Base-by-base conservation (phyloP, 1,140 invertebrate species). In the Drosophila subobscura region DNA sequence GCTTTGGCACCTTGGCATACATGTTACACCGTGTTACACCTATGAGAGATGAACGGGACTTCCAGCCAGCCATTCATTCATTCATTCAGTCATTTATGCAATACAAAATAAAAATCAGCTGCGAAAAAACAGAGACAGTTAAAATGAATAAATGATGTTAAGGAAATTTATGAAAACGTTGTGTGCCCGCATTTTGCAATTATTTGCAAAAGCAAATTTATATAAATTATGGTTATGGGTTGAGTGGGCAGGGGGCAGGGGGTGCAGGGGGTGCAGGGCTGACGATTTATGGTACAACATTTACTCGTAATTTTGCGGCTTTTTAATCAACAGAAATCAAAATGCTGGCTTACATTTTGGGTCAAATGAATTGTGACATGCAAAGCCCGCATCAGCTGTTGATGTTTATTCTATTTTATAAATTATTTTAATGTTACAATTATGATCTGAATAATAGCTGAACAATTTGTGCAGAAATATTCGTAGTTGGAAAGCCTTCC, bases 291-390 rank as follows among this genome's bases (percentile, higher is more conserved):
- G 57, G 51, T 40, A 41, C 10, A 52, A 56, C 72, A 63, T 73
- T 73, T 51, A 20, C 16, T 20, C 16, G 16, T 20, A 73, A 73
- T 73, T 72, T 73, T 73, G 71, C 68, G 71, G 71, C 71, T 72
- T 73, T 73, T 73, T 73, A 73, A 73, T 73, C 67, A 72, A 73
- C 71, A 73, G 71, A 63, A 72, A 73, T 67, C 49, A 64, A 67
- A 67, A 67, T 67, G 59, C 64, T 40, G 64, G 60, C 47, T 59
- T 53, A 67, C 64, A 64, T 52, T 64, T 46, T 55, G 37, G 44
- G 27, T 49, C 27, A 59, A 72, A 56, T 55, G 45, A 72, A 20
- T 20, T 20, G 16, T 72, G 67, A 72, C 72, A 72, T 72, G 72
- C 63, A 44, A 63, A 27, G 51, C 66, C 29, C 14, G 63, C 66